Percentiles rank a stretch among this genome's conserved stretches.
phyloP scores from a whole-genome alignment of 2,888 invertebrate species.

The Auanema sp. region DNA sequence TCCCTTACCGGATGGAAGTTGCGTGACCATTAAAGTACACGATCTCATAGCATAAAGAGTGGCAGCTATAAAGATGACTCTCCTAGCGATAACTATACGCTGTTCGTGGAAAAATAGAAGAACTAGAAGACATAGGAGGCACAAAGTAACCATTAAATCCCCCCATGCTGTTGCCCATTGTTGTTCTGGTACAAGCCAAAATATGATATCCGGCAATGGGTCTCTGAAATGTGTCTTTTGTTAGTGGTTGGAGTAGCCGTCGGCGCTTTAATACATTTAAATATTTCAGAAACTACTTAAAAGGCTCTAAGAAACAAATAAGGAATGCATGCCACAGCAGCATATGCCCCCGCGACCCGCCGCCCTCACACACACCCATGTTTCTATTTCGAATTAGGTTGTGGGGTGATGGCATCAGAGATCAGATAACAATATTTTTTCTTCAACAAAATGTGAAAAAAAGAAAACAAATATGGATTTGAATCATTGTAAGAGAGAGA shows the following conservation, averaged over 20 bases:
- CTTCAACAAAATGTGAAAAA: too few relatives aligned
- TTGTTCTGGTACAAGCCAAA: conserved; percentile 44
- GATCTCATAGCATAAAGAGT: conserved; percentile 46
- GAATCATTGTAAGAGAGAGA: too few relatives aligned
- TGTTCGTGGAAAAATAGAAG: conserved; percentile 32
- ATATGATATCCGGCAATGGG: conserved; percentile 49
- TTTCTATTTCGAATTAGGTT: too few relatives aligned
- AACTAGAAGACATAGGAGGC: conserved; percentile 22
- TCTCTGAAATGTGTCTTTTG: conserved; percentile 23
- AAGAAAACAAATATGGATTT: too few relatives aligned
- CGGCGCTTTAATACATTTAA: too few relatives aligned
- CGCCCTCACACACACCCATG: too few relatives aligned
- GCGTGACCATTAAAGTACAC: conserved; percentile 42
- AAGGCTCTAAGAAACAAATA: neutral
- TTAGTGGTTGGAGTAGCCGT: too few relatives aligned
- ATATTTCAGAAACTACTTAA: neutral
- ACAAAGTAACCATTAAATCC: conserved; percentile 24
- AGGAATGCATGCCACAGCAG: too few relatives aligned
- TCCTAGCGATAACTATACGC: conserved; percentile 30
- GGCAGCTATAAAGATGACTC: conserved; percentile 42
- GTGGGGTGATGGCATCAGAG: too few relatives aligned
- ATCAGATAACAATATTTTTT: too few relatives aligned
- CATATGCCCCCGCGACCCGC: too few relatives aligned
- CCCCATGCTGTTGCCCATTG: conserved; percentile 40
- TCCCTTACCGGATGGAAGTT: conserved; percentile 44